These are phyloP conservation scores for Callithrix jacchus DNA, from an alignment of 2,113 vertebrate genomes.

Conservation along the genomic window DNA sequence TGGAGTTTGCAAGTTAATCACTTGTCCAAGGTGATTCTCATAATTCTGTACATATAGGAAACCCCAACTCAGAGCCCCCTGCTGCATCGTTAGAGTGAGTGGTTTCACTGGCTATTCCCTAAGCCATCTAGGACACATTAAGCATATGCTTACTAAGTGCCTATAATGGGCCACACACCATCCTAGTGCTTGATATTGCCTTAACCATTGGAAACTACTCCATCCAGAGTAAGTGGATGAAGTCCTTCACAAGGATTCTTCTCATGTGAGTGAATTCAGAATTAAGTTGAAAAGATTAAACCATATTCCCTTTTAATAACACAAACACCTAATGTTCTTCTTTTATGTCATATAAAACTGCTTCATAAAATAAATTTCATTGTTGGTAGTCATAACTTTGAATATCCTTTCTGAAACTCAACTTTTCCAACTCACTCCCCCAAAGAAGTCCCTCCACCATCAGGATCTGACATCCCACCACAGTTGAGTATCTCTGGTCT, in stretches of 20 bases:
- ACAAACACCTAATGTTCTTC: background rate
- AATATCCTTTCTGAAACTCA: background rate
- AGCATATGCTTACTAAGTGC: background rate
- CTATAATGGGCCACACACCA: background rate
- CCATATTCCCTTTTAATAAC: background rate
- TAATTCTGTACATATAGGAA: background rate
- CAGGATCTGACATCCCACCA: background rate
- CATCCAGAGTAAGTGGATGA: background rate
- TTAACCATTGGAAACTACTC: background rate
- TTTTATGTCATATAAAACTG: background rate
- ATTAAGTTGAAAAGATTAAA: background rate
- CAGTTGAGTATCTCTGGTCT: background rate
- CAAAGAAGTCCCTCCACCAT: accelerated
- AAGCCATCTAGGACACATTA: background rate
- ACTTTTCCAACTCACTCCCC: background rate
- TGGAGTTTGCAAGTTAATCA: background rate
- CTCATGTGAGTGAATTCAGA: background rate
- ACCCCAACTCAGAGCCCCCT: background rate
- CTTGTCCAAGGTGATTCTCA: background rate
- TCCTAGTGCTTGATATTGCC: background rate
- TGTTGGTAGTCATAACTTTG: background rate
- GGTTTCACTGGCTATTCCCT: background rate
- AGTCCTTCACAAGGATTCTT: background rate
- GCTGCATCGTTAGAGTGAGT: background rate
- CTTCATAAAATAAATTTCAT: background rate